Conservation (phyloP, 2,797 vertebrate species). For the Danio albolineatus region DNA sequence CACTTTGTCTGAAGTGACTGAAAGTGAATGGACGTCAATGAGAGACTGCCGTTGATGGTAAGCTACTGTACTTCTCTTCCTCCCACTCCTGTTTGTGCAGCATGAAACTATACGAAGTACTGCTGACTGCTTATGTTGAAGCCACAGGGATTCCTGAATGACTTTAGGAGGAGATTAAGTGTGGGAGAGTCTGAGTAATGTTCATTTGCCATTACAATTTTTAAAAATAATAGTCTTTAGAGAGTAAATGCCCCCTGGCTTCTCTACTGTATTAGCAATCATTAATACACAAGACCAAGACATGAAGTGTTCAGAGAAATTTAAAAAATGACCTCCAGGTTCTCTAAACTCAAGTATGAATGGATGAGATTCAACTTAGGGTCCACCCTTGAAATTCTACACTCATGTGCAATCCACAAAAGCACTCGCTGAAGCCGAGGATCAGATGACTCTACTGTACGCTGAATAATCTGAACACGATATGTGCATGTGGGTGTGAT, state of each 20-base stretch:
- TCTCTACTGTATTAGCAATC: background rate
- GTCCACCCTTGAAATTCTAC: constrained; percentile 49
- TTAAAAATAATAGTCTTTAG: background rate
- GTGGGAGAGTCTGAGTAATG: constrained; percentile 5
- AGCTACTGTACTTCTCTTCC: background rate
- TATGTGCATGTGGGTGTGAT: background rate
- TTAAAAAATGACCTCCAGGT: background rate
- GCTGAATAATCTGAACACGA: constrained; percentile 40
- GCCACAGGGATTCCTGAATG: constrained; percentile 11
- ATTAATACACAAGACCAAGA: background rate
- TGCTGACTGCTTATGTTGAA: constrained; percentile 18
- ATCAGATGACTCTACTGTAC: constrained; percentile 42
- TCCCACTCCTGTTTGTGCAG: background rate
- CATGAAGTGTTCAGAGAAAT: background rate
- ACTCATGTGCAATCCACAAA: constrained; percentile 51
- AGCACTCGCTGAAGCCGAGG: constrained; percentile 22
- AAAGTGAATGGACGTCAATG: background rate
- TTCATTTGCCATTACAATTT: background rate
- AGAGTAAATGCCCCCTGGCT: background rate
- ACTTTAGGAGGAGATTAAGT: constrained; percentile 20
- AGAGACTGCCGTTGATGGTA: background rate
- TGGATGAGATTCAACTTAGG: constrained; percentile 33
- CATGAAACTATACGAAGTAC: constrained; percentile 15
- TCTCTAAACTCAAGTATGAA: background rate
- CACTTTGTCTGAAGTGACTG: background rate